These are phyloP conservation scores for Panagrolaimus sp. DNA, from an alignment of 1,140 invertebrate genomes.

Conservation along the genomic window DNA sequence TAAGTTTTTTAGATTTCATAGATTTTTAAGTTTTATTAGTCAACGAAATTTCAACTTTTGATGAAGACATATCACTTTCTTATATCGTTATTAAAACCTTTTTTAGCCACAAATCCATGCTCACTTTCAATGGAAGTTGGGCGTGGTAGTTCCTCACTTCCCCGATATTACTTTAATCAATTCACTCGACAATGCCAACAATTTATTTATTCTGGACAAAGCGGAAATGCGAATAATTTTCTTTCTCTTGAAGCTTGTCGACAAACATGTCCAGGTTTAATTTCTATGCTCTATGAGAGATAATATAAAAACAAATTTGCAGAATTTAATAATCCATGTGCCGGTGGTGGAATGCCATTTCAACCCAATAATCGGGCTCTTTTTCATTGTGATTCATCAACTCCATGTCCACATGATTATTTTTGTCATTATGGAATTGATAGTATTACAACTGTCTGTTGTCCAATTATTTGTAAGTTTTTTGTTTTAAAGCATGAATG, in stretches of 20 bases:
- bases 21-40: no score
- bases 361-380: slow-evolving; percentile 33
- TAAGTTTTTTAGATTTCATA: no score
- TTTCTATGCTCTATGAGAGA: not conserved
- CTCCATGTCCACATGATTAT: slow-evolving; percentile 38
- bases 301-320: not conserved
- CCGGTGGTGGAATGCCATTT: slow-evolving; percentile 36
- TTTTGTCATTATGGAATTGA: slow-evolving; percentile 46
- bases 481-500: no score
- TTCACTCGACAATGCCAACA: slow-evolving; percentile 7
- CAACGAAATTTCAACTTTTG: no score
- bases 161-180: not conserved
- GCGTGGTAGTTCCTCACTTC: not conserved
- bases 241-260: not conserved
- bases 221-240: slow-evolving; percentile 16
- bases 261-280: not conserved
- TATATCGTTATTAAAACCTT: no score
- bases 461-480: slow-evolving; percentile 38
- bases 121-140: not conserved
- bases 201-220: not conserved
- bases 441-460: slow-evolving; percentile 51
- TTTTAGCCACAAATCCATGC: not conserved
- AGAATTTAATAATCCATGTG: slow-evolving; percentile 51
- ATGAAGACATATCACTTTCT: no score
- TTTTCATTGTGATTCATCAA: slow-evolving; percentile 35